A percentile compares a stretch with the other conserved stretches of the same genome.
Evolutionary conservation across 2,797 vertebrate species (phyloP).

Genomic region (Rhinella marina): DNA sequence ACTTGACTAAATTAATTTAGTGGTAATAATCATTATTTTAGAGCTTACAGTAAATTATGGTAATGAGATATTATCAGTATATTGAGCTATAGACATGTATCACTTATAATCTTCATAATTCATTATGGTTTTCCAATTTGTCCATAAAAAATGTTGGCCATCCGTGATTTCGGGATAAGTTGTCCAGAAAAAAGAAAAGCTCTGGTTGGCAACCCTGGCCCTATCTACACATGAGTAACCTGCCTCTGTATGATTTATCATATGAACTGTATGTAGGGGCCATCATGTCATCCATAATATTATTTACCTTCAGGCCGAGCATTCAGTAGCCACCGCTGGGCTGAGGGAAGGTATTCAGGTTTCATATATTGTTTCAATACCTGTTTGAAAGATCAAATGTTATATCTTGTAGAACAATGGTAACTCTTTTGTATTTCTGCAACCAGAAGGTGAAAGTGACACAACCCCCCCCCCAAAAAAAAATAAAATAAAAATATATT

Average conservation of each 20-base stretch:
- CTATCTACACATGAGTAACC: neutral
- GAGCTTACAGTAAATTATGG: no score
- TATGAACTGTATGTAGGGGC: neutral
- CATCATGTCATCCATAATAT: neutral
- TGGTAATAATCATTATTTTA: no score
- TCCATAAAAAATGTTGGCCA: no score
- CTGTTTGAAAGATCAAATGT: conserved; percentile 40
- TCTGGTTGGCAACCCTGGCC: no score
- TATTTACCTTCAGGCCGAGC: conserved; percentile 57
- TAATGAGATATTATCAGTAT: no score
- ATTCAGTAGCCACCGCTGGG: conserved; percentile 57
- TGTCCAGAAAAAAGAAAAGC: no score
- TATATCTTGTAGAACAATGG: neutral
- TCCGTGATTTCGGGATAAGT: no score
- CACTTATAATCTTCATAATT: no score
- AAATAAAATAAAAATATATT: no score
- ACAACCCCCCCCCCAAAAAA: neutral
- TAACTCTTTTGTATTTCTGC: neutral
- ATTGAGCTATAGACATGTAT: no score
- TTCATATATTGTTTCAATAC: conserved; percentile 59
- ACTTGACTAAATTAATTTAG: no score
- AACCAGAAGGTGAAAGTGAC: neutral
- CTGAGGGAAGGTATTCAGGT: conserved; percentile 52
- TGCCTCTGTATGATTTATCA: neutral
- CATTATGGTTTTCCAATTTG: no score